Evolutionary conservation across 2,888 invertebrate species (phyloP).

Genomic region (Mesopsocus fuscifrons): DNA sequence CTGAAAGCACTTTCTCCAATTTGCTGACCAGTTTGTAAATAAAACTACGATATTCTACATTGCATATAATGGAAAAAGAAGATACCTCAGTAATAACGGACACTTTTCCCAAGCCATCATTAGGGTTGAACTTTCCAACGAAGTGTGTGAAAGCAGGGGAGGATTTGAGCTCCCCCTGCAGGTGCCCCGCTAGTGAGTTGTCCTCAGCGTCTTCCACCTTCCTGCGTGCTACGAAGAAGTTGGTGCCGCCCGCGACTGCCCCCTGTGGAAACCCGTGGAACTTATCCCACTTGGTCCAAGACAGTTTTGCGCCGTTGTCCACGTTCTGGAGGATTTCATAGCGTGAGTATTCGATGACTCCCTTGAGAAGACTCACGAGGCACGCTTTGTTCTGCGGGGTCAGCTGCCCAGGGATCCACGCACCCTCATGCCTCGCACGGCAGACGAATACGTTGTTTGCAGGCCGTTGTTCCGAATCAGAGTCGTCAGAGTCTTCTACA

Average conservation of each 20-base stretch:
- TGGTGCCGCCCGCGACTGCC: conserved; percentile 38
- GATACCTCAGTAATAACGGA: conserved; percentile 40
- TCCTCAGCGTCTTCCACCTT: conserved; percentile 20
- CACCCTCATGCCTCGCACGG: conserved; percentile 47
- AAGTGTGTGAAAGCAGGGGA: conserved; percentile 30
- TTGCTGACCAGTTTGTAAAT: too few species aligned
- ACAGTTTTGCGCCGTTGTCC: conserved; percentile 53
- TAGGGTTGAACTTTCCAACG: conserved; percentile 49
- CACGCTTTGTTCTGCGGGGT: conserved; percentile 28
- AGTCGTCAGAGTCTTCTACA: too few species aligned
- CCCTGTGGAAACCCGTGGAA: conserved; percentile 43
- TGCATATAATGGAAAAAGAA: too few species aligned
- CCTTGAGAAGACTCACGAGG: conserved; percentile 18
- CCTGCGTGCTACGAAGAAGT: conserved; percentile 29
- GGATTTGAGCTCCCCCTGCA: conserved; percentile 18
- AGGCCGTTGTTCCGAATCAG: not conserved
- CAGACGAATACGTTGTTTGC: conserved; percentile 43
- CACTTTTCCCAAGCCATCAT: conserved; percentile 38
- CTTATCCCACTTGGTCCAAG: conserved; percentile 58
- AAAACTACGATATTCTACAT: too few species aligned
- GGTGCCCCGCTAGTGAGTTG: conserved; percentile 12
- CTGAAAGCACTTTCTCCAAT: too few species aligned
- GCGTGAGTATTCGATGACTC: conserved; percentile 18
- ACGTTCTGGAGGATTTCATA: conserved; percentile 62
- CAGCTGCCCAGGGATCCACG: conserved; percentile 53